phyloP scores from a whole-genome alignment of 1,140 invertebrate genomes.

The Bombus difficillimus region DNA sequence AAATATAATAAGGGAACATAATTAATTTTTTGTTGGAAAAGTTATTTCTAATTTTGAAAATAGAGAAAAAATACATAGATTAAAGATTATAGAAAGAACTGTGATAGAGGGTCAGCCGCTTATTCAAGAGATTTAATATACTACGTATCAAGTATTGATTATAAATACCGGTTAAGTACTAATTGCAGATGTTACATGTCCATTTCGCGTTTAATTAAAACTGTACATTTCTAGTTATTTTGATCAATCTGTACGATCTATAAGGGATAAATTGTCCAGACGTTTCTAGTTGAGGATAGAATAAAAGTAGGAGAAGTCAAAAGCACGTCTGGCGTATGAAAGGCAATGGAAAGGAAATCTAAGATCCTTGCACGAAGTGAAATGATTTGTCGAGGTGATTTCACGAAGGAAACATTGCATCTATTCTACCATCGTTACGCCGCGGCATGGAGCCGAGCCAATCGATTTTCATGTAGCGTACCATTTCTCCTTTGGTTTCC shows the following conservation, averaged over 20 bases:
- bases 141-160: too few relatives aligned
- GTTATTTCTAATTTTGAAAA: too few relatives aligned
- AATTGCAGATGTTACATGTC: not conserved
- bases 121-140: too few relatives aligned
- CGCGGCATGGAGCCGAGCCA: not conserved
- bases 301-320: not conserved
- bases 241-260: not conserved
- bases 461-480: conserved; percentile 5
- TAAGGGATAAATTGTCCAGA: not conserved
- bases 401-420: conserved; percentile 30
- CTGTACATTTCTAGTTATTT: not conserved
- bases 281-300: too few relatives aligned
- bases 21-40: too few relatives aligned
- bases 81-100: too few relatives aligned
- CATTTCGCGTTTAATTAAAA: not conserved
- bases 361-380: conserved; percentile 5
- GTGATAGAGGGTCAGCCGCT: too few relatives aligned
- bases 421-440: conserved; percentile 11
- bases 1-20: too few relatives aligned
- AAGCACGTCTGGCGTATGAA: not conserved
- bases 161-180: too few relatives aligned
- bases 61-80: too few relatives aligned
- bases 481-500: not conserved
- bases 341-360: conserved; percentile 5
- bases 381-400: conserved; percentile 36